phyloP scores from a whole-genome alignment of 2,888 invertebrate genomes.

The Pardosa pseudoannulata region DNA sequence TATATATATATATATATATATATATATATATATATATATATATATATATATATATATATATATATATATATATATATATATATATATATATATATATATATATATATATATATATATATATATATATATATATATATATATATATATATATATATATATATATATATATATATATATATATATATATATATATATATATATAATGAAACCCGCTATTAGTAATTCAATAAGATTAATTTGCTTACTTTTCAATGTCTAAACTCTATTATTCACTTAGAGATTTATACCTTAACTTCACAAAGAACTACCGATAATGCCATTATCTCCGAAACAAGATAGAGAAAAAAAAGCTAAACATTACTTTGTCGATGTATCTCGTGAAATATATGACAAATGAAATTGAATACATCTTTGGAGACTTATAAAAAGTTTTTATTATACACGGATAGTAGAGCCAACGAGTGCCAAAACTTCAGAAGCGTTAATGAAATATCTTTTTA shows the following conservation, averaged over 20 bases:
- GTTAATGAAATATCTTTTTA: background rate
- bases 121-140: no score
- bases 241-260: background rate
- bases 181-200: no score
- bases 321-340: background rate
- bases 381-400: constrained; percentile 15
- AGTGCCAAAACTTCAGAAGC: no score
- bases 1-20: no score
- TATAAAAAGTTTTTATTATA: background rate
- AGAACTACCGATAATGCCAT: background rate
- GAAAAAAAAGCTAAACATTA: background rate
- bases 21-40: no score
- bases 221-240: background rate
- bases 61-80: no score
- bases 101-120: no score
- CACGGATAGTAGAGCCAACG: background rate
- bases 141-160: no score
- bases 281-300: background rate
- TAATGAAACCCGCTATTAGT: no score
- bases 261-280: background rate
- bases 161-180: no score
- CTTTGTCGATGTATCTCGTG: background rate
- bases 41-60: no score
- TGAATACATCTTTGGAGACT: background rate
- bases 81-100: no score